Percentiles rank a stretch among this genome's conserved stretches.
Conservation (phyloP, 1,140 invertebrate species). For the Bombus turneri region DNA sequence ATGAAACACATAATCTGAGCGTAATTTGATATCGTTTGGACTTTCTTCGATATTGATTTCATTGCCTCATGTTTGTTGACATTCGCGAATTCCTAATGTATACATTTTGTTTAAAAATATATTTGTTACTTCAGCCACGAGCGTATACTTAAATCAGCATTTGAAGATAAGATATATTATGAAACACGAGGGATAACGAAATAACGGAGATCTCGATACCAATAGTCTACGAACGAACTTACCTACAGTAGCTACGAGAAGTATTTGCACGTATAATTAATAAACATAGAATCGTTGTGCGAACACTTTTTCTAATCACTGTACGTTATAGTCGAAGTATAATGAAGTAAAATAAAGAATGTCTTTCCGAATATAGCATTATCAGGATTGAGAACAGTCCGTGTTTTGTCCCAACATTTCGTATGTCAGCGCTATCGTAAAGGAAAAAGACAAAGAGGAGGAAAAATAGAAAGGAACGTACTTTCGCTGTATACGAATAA, state of each 20-base stretch:
- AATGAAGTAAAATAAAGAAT: no score
- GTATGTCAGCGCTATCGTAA: not conserved
- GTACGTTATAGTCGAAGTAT: no score
- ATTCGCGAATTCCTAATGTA: not conserved
- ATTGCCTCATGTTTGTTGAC: not conserved
- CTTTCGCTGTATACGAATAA: slow-evolving; percentile 87
- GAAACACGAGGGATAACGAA: not conserved
- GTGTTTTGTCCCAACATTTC: not conserved
- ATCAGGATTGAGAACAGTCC: not conserved
- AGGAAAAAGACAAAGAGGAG: not conserved
- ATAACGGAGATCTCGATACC: not conserved
- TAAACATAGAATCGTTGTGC: not conserved
- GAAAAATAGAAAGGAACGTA: slow-evolving; percentile 69
- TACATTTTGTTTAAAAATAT: not conserved
- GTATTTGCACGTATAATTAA: not conserved
- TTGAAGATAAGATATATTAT: slow-evolving; percentile 29
- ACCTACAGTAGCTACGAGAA: not conserved
- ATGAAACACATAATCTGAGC: not conserved
- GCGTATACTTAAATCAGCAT: slow-evolving; percentile 1
- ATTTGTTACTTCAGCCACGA: slow-evolving; percentile 32
- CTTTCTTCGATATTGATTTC: not conserved
- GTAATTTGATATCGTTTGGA: not conserved
- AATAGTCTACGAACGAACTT: no score
- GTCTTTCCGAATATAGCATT: not conserved
- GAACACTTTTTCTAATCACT: no score